These are phyloP conservation scores for Carassius gibelio DNA, from an alignment of 2,113 vertebrate genomes.

Conservation along the genomic window DNA sequence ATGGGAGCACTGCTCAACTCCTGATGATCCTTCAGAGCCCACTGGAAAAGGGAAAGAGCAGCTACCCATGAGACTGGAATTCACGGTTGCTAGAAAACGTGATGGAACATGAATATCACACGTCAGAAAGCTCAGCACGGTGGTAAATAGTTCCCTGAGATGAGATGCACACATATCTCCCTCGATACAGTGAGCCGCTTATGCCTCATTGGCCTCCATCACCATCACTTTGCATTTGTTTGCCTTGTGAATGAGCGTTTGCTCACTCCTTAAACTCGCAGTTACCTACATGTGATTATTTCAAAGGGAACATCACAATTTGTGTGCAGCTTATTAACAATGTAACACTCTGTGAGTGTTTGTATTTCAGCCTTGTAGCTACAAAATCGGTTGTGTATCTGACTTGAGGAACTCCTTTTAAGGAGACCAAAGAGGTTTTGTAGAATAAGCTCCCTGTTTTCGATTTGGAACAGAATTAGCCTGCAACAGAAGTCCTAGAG, in stretches of 20 bases:
- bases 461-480: slow-evolving; percentile 6
- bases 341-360: slow-evolving; percentile 34
- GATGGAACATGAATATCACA: slow-evolving; percentile 35
- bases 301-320: slow-evolving; percentile 20
- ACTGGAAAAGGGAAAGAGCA: slow-evolving; percentile 36
- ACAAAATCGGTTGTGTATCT: slow-evolving; percentile 34
- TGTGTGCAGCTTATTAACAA: slow-evolving; percentile 16
- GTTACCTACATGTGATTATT: slow-evolving; percentile 19
- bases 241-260: slow-evolving; percentile 26
- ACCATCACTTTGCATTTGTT: slow-evolving; percentile 26
- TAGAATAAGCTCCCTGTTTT: not conserved
- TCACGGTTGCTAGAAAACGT: slow-evolving; percentile 47
- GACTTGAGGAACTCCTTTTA: slow-evolving; percentile 44
- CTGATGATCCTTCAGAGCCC: slow-evolving; percentile 27
- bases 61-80: slow-evolving; percentile 36
- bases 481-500: not conserved
- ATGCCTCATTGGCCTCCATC: slow-evolving; percentile 4
- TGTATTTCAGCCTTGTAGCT: slow-evolving; percentile 36
- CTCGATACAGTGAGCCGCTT: slow-evolving; percentile 19
- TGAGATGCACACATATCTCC: slow-evolving; percentile 26
- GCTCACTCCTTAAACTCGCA: not conserved
- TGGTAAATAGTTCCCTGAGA: slow-evolving; percentile 28
- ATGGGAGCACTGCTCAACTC: slow-evolving; percentile 30
- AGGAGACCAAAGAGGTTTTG: slow-evolving; percentile 11
- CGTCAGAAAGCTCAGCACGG: slow-evolving; percentile 16